A percentile compares a stretch with the other conserved stretches of the same genome.
Conservation (phyloP, 2,113 vertebrate genomes). For the Protomyctophum bolini region DNA sequence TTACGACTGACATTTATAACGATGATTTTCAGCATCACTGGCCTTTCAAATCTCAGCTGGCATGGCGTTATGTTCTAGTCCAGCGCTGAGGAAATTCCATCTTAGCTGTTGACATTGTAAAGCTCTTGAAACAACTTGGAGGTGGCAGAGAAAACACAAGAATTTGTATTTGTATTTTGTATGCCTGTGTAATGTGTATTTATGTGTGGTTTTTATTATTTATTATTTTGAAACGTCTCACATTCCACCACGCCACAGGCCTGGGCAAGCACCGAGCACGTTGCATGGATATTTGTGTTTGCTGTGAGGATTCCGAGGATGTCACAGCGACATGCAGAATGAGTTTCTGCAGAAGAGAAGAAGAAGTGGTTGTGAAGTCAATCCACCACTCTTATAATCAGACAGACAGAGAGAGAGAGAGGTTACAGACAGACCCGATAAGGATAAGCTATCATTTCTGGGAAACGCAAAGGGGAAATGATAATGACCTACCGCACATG, state of each 20-base stretch:
- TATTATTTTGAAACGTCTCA: constrained; percentile 16
- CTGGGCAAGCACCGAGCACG: constrained; percentile 6
- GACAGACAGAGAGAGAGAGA: too few species aligned
- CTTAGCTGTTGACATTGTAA: constrained; percentile 8
- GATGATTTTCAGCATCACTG: too few species aligned
- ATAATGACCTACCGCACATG: background rate
- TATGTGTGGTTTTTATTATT: too few species aligned
- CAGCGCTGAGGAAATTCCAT: background rate
- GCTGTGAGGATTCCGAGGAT: background rate
- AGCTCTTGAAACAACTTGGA: constrained; percentile 1
- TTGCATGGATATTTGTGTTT: background rate
- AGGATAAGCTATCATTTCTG: background rate
- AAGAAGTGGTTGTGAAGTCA: constrained; percentile 33
- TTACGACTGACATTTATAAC: too few species aligned
- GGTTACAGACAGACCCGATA: background rate
- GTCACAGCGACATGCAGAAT: constrained; percentile 7
- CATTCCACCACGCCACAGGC: constrained; percentile 23
- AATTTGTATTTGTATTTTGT: too few species aligned
- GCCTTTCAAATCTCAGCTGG: background rate
- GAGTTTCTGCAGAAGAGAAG: constrained; percentile 13
- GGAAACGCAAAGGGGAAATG: constrained; percentile 15
- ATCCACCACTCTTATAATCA: too few species aligned
- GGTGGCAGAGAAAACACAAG: background rate
- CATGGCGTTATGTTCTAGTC: background rate
- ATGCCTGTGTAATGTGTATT: too few species aligned